Evolutionary conservation across 2,888 invertebrate species (phyloP), one percentile per base, ranked within the genome.

Genomic region (Nematopogon swammerdamellus): DNA sequence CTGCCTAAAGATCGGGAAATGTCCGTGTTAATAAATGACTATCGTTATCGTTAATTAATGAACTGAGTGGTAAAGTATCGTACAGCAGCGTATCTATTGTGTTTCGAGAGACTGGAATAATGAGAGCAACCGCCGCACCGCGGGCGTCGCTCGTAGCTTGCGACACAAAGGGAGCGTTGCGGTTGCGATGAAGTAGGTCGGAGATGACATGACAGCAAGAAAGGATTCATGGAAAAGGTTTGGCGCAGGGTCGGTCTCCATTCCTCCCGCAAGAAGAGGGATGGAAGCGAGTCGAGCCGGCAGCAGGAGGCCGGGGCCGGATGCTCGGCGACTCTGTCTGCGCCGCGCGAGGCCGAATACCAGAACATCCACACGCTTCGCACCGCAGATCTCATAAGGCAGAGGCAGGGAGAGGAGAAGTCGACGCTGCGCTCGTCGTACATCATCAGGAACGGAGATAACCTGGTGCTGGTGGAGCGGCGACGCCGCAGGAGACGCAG

Each of bases 261-360:
- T 73, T 80, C 80, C 73, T 79, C 80, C 68, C 80, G 80, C 50
- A 79, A 79, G 69, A 80, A 80, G 72, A 75, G 79, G 73, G 80
- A 80, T 70, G 79, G 79, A 71, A 79, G 77, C 61, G 79, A 77
- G 55, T 72, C 76, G 58, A 77, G 77, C 60, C 65, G 60, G 56
- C 76, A 79, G 68, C 72, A 19, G n/a, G n/a, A n/a, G n/a, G n/a
- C n/a, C n/a, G n/a, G n/a, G 48, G 51, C 44, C 42, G 19, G 45
- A 49, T 51, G 20, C 47, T 25, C 20, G 45, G 36, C 69, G 65
- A 68, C 71, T 56, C 57, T 70, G 56, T 57, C 68, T 25, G 65
- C 68, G 48, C 75, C 72, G 19, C 72, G 60, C 16, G 80, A 80
- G 55, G 76, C 68, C n/a, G 79, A 80, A 57, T 79, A 79, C 53